phyloP scores from a whole-genome alignment of 1,140 invertebrate species.

The Sycophila sp. region DNA sequence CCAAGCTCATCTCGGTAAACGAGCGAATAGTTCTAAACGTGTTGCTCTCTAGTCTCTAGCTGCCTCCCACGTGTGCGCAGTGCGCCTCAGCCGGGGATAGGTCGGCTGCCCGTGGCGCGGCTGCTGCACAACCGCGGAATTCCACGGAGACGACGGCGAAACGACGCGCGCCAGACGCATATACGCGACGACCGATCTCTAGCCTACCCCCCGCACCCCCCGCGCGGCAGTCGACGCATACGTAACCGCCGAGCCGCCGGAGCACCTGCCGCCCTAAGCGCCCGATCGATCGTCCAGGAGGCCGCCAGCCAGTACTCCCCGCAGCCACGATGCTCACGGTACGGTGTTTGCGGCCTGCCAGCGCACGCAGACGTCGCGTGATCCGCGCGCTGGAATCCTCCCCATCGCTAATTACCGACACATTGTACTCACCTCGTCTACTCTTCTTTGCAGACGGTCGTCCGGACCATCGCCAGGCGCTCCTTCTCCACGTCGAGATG shows the following conservation, averaged over 20 bases:
- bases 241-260: background rate
- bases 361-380: background rate
- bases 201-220: background rate
- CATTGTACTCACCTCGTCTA: background rate
- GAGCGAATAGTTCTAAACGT: too few species aligned
- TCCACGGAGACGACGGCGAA: background rate
- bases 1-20: too few species aligned
- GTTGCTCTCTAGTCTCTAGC: background rate
- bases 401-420: background rate
- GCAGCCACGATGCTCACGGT: slow-evolving; percentile 15
- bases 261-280: background rate
- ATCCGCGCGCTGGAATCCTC: too few species aligned
- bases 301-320: background rate
- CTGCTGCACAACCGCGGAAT: too few species aligned
- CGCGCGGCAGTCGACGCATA: background rate
- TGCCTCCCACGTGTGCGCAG: background rate
- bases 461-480: slow-evolving; percentile 57
- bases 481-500: slow-evolving; percentile 70
- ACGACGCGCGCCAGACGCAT: too few species aligned
- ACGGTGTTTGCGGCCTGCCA: background rate
- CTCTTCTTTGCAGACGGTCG: slow-evolving; percentile 53
- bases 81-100: too few species aligned
- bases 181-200: background rate
- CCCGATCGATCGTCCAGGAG: background rate
- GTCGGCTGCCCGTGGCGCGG: background rate